Percentiles rank a stretch among this genome's conserved stretches.
phyloP scores from a whole-genome alignment of 2,797 vertebrate genomes.

The Poecilia gillii region DNA sequence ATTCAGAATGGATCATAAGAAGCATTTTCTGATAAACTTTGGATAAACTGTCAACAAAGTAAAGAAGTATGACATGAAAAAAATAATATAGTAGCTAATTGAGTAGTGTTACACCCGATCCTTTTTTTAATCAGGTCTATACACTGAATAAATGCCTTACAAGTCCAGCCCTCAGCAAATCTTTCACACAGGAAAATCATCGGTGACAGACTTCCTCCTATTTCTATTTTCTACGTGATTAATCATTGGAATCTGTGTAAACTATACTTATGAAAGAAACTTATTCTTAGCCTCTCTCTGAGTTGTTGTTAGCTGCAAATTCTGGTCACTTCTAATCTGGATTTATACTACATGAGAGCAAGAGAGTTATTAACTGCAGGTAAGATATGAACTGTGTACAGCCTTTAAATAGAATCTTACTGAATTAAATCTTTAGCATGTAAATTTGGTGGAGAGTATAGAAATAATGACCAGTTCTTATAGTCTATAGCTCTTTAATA shows the following conservation, averaged over 20 bases:
- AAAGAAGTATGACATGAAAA: background rate
- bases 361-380: background rate
- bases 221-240: background rate
- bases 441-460: background rate
- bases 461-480: background rate
- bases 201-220: background rate
- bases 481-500: conserved; percentile 10
- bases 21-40: background rate
- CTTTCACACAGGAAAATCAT: background rate
- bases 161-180: background rate
- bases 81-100: background rate
- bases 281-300: background rate
- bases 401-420: background rate
- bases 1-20: background rate
- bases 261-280: background rate
- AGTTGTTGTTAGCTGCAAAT: background rate
- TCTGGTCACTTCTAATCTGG: background rate
- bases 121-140: background rate
- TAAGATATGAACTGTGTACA: background rate
- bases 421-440: background rate
- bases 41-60: background rate
- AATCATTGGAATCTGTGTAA: too few relatives aligned
- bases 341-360: background rate
- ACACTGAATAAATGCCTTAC: background rate
- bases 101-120: background rate